Conservation (phyloP, 2,888 invertebrate species). For the Mimachlamys varia region DNA sequence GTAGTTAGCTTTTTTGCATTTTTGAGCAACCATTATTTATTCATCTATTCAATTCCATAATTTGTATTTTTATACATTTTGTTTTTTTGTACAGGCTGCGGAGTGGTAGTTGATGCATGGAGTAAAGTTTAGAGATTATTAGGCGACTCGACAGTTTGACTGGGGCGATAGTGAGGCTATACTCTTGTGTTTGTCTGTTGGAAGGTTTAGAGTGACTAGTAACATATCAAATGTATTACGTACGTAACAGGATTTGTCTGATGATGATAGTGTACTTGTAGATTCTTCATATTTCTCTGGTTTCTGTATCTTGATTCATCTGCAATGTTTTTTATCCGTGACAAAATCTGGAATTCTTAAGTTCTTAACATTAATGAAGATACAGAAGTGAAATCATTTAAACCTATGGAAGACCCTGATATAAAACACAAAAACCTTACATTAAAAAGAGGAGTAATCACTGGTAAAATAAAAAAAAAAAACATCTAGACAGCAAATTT, state of each 20-base stretch:
- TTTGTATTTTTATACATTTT: constrained; percentile 33
- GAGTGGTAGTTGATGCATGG: background rate
- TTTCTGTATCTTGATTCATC: background rate
- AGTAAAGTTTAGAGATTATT: background rate
- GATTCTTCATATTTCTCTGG: background rate
- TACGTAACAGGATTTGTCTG: background rate
- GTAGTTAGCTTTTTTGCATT: constrained; percentile 27
- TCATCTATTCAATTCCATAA: background rate
- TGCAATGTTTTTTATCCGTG: background rate
- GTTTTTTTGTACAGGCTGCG: constrained; percentile 17
- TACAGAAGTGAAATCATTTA: no score
- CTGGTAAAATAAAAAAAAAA: background rate
- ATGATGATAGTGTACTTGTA: background rate
- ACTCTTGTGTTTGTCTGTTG: background rate
- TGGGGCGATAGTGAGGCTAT: background rate
- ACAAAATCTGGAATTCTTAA: background rate
- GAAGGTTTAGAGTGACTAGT: background rate
- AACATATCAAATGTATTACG: background rate
- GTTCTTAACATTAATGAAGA: background rate
- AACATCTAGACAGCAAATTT: background rate
- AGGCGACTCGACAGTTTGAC: background rate
- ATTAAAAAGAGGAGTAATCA: background rate
- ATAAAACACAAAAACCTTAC: no score
- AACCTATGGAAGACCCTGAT: no score
- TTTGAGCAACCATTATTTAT: constrained; percentile 32